Conservation (phyloP, 2,888 invertebrate species). For the Ryuthela nishihirai region DNA sequence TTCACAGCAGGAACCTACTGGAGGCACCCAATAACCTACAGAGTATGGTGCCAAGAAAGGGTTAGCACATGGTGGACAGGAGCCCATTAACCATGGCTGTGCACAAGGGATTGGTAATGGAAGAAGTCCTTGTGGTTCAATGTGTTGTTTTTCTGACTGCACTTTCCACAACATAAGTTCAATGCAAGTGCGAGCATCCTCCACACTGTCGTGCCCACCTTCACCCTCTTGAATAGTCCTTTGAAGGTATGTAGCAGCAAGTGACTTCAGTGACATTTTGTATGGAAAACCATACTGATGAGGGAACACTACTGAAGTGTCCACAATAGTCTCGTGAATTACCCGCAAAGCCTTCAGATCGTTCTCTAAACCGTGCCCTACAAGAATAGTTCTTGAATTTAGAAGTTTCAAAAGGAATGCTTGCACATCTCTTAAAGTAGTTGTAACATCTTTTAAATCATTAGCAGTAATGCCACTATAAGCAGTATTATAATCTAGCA, state of each 20-base stretch:
- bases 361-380: constrained; percentile 96
- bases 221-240: constrained; percentile 87
- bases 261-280: constrained; percentile 79
- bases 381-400: constrained; percentile 84
- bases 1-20: too few species aligned
- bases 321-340: constrained; percentile 83
- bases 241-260: constrained; percentile 79
- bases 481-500: constrained; percentile 93
- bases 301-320: constrained; percentile 91
- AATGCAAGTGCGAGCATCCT: constrained; percentile 93
- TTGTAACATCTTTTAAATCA: constrained; percentile 71
- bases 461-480: constrained; percentile 93
- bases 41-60: too few species aligned
- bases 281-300: constrained; percentile 88
- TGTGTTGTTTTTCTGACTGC: constrained; percentile 63
- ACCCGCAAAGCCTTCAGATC: constrained; percentile 91
- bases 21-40: too few species aligned
- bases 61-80: too few species aligned
- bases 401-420: constrained; percentile 83
- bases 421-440: constrained; percentile 78
- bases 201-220: constrained; percentile 91
- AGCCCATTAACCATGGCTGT: too few species aligned
- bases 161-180: constrained; percentile 85
- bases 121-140: too few species aligned
- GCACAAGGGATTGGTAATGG: too few species aligned